These are phyloP conservation scores for Leptothorax acervorum DNA, from an alignment of 2,888 invertebrate genomes.

Conservation along the genomic window DNA sequence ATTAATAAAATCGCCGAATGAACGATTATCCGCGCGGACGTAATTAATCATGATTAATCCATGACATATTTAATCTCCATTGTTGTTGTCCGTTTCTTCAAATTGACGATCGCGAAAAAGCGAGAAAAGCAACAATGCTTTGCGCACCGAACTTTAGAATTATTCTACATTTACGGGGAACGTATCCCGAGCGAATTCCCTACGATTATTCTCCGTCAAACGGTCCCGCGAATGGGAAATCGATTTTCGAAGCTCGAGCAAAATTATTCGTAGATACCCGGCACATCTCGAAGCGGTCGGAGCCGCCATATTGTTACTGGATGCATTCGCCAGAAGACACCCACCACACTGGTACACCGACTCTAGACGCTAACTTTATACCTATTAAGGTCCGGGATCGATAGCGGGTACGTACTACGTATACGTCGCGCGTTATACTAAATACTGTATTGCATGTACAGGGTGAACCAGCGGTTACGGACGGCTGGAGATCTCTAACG, in stretches of 20 bases:
- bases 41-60: constrained; percentile 30
- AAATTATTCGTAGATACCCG: constrained; percentile 21
- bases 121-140: background rate
- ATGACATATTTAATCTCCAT: background rate
- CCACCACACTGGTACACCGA: constrained; percentile 56
- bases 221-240: constrained; percentile 1
- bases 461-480: constrained; percentile 21
- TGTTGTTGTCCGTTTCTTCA: background rate
- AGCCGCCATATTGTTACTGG: constrained; percentile 67
- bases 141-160: background rate
- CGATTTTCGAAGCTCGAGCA: constrained; percentile 20
- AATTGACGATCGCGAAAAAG: background rate
- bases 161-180: background rate
- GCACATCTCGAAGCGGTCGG: constrained; percentile 30
- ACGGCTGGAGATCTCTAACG: constrained; percentile 17
- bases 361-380: constrained; percentile 68
- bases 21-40: background rate
- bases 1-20: constrained; percentile 38
- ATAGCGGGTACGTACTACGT: constrained; percentile 61
- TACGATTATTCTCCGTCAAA: background rate
- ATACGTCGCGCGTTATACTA: constrained; percentile 60
- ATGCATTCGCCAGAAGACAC: constrained; percentile 66
- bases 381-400: constrained; percentile 67
- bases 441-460: constrained; percentile 58
- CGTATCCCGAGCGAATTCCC: background rate